Base-by-base conservation (phyloP, 2,888 invertebrate species). In the Drosophila bunnanda region DNA sequence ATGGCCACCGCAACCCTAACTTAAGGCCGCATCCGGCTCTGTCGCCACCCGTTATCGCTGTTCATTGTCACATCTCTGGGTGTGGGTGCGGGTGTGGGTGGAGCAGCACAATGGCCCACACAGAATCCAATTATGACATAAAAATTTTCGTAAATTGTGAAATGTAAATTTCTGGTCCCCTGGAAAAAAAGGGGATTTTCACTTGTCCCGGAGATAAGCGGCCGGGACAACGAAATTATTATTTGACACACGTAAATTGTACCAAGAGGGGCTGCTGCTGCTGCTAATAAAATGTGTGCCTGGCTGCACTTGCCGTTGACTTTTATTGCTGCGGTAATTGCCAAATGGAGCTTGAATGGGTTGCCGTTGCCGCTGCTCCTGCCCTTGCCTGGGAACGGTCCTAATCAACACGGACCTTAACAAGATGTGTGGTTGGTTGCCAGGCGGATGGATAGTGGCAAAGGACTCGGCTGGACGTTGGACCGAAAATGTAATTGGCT, bases 301-400 rank as follows among this genome's bases (percentile, higher is more conserved):
- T 57, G 52, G 61, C 53, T 77, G 79, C 69, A 54, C 46, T 74
- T 76, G 77, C 77, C 80, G 75, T 87, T 85, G 82, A 82, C 78
- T 87, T 86, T 86, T 82, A 86, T 85, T 80, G 80, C 79, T 86
- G 88, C 79, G 85, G 85, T 86, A 86, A 87, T 86, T 86, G 88
- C 76, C 82, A 85, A 85, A 85, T 87, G 85, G 87, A 77, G 80
- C 85, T 80, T 82, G 85, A 82, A 80, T 80, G 75, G 72, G 66
- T 75, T 60, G 58, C 17, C 10, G 61, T 73, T 56, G 53, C 13
- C n/a, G 20, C 0, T 15, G 9, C 15, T 7, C 39, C 39, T 12
- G 22, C 17, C 25, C 25, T 2, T 44, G 50, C 54, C n/a, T 5
- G 20, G 53, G 38, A 38, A 39, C 41, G 65, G 50, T 67, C 54